These are phyloP conservation scores for Cepphus grylle DNA, from an alignment of 2,113 vertebrate species.

Conservation along the genomic window DNA sequence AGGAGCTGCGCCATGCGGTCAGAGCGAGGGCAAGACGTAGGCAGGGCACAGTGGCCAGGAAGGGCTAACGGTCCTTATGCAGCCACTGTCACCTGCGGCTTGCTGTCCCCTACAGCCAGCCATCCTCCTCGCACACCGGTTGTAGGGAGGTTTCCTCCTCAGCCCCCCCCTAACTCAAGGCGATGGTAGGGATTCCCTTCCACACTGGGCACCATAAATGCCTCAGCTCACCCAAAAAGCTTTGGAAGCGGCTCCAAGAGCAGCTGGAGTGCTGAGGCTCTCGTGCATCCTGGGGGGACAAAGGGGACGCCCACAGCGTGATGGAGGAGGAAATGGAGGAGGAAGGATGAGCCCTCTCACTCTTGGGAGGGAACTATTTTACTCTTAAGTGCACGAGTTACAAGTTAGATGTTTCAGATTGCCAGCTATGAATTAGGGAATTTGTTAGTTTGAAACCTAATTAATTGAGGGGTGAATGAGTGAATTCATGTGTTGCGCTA, in stretches of 20 bases:
- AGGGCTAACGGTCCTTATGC: background rate
- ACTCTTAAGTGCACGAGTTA: background rate
- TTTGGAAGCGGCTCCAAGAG: background rate
- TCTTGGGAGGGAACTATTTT: background rate
- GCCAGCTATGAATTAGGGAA: background rate
- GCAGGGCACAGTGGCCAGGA: background rate
- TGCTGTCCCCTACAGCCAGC: background rate
- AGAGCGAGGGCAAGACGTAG: background rate
- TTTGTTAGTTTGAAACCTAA: background rate
- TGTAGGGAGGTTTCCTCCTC: background rate
- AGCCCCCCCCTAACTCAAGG: background rate
- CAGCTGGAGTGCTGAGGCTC: background rate
- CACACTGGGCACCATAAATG: rapidly evolving
- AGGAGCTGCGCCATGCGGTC: background rate
- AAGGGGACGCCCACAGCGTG: background rate
- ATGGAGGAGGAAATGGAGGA: background rate
- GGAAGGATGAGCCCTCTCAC: background rate
- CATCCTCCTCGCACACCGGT: background rate
- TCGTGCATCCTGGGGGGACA: too few relatives aligned
- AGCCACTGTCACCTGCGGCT: background rate
- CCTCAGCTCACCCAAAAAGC: background rate
- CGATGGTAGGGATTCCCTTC: background rate
- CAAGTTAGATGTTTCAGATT: background rate
- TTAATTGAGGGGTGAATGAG: background rate
- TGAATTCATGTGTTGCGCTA: background rate